Base-by-base conservation (phyloP, 2,888 invertebrate species). In the Ctenicera cuprea region DNA sequence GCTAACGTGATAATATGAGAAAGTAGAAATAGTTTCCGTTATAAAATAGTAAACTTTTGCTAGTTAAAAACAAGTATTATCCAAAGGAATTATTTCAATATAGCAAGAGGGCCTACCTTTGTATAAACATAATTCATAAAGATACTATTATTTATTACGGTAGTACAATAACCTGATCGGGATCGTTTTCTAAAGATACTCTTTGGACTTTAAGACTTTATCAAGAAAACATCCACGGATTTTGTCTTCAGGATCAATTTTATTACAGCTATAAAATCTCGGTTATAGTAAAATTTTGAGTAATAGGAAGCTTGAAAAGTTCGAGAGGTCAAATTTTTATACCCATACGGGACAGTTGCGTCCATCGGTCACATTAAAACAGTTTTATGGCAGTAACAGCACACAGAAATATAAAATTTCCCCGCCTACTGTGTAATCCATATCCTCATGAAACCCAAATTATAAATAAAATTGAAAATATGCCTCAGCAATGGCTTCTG, bases 381-480 rank as follows among this genome's bases (percentile, higher is more conserved):
- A 12, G 38, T 38, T 59, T 38, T 37, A 38, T 20, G 38, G 38
- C 18, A 30, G 38, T 41, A 59, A 59, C 30, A 59, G 59, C 38
- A 20, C 38, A 38, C 38, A 59, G 16, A 59, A 59, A 59, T 59
- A 59, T 59, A 59, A 38, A 54, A 59, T 38, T 38, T 59, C 41
- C 18, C 59, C 59, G 38, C 59, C 59, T 38, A 38, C 59, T 18
- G 3, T 38, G 59, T 59, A 59, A 59, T 59, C 59, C 59, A 59
- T 59, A 59, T 38, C 59, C 59, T 59, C 59, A 59, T 59, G 59
- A 59, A 57, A 59, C 41, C 59, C 33, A 59, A 59, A 59, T 59
- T 59, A 59, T 59, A 59, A 59, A 59, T 59, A 59, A 59, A 59
- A 59, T 11, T 59, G 59, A 59, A 59, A 59, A 59, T 59, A 59